Conservation (phyloP, 2,113 vertebrate species). For the Pluvialis apricaria region DNA sequence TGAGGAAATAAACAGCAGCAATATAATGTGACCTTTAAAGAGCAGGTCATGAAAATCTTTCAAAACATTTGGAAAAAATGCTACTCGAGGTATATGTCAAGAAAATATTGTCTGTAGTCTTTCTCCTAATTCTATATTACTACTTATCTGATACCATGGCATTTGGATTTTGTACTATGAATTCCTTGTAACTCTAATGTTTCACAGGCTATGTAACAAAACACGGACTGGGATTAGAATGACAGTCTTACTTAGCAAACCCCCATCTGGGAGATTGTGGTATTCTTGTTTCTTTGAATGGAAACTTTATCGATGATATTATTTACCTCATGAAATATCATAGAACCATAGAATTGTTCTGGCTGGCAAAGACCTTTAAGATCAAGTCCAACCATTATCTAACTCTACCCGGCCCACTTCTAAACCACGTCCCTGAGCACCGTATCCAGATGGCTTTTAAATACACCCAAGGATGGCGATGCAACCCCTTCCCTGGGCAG, state of each 20-base stretch:
- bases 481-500: no score
- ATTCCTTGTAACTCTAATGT: neutral
- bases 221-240: neutral
- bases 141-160: neutral
- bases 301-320: no score
- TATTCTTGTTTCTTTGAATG: no score
- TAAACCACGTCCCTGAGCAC: no score
- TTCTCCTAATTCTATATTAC: neutral
- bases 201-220: neutral
- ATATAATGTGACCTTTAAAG: conserved; percentile 57
- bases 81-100: neutral
- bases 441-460: no score
- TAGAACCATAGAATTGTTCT: no score
- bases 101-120: neutral
- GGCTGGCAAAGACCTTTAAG: no score
- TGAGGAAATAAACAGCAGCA: conserved; percentile 41
- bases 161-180: neutral
- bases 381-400: no score
- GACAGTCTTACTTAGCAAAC: neutral
- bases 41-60: neutral
- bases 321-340: no score
- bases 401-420: no score
- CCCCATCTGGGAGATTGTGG: no score
- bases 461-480: no score
- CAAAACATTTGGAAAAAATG: neutral